A percentile compares a stretch with the other conserved stretches of the same genome.
Conservation (phyloP, 2,113 vertebrate species). For the Megaceryle torquata region DNA sequence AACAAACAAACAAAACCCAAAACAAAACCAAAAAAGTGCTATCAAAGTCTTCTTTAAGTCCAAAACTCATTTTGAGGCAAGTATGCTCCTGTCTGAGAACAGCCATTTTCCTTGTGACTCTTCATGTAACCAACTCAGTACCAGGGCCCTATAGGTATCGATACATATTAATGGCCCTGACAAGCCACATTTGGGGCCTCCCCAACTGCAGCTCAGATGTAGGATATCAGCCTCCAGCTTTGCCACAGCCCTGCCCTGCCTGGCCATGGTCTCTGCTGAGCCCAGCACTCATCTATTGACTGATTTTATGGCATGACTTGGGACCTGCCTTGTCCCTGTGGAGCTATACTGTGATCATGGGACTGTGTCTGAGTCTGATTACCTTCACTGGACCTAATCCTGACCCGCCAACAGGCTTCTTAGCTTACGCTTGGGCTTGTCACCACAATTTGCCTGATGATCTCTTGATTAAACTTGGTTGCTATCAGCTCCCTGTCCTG, state of each 20-base stretch:
- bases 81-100: not conserved
- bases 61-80: not conserved
- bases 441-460: not conserved
- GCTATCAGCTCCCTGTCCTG: not conserved
- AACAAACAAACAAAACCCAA: too few relatives aligned
- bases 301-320: not conserved
- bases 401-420: not conserved
- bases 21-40: not conserved
- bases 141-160: not conserved
- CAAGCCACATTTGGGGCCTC: not conserved
- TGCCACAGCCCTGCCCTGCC: not conserved
- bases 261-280: not conserved
- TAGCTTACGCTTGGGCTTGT: not conserved
- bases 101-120: not conserved
- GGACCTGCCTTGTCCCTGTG: not conserved
- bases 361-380: not conserved
- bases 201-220: not conserved
- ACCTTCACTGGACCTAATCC: not conserved
- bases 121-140: not conserved
- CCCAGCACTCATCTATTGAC: fast-evolving
- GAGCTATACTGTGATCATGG: not conserved
- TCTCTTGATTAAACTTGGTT: not conserved
- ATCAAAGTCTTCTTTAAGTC: not conserved
- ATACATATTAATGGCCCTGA: not conserved
- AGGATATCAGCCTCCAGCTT: not conserved